phyloP scores from a whole-genome alignment of 2,888 invertebrate genomes.

The Pachydiplax longipennis region DNA sequence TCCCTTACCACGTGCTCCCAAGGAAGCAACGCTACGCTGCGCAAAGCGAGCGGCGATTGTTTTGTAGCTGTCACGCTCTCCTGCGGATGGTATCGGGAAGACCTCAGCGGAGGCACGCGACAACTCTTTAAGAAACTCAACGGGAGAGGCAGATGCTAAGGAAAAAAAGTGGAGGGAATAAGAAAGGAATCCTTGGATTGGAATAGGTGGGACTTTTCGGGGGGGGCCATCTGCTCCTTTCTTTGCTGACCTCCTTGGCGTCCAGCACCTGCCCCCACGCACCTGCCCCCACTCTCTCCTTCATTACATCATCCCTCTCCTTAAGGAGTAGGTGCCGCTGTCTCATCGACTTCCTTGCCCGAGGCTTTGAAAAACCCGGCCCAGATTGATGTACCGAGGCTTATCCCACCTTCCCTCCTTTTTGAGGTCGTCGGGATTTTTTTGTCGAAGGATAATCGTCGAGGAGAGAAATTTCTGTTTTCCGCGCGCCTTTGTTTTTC shows the following conservation, averaged over 20 bases:
- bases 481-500: not conserved
- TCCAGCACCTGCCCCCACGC: constrained; percentile 53
- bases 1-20: not conserved
- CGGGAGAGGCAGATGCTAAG: not conserved
- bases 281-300: constrained; percentile 54
- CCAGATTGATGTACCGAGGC: not conserved
- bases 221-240: constrained; percentile 37
- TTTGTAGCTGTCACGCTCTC: not conserved
- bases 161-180: not conserved
- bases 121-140: constrained; percentile 13
- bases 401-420: not conserved
- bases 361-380: not conserved
- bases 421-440: not conserved
- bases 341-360: constrained; percentile 4
- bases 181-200: constrained; percentile 18
- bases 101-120: not conserved
- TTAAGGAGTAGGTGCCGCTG: constrained; percentile 27
- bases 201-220: not conserved
- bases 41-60: constrained; percentile 11
- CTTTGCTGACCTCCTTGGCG: constrained; percentile 54
- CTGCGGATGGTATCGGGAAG: not conserved
- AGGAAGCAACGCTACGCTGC: not conserved
- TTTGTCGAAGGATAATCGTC: not conserved
- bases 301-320: constrained; percentile 48
- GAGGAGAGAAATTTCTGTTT: not conserved